These are phyloP conservation scores for Acanthornis magna DNA, from an alignment of 2,797 vertebrate genomes.

Conservation along the genomic window DNA sequence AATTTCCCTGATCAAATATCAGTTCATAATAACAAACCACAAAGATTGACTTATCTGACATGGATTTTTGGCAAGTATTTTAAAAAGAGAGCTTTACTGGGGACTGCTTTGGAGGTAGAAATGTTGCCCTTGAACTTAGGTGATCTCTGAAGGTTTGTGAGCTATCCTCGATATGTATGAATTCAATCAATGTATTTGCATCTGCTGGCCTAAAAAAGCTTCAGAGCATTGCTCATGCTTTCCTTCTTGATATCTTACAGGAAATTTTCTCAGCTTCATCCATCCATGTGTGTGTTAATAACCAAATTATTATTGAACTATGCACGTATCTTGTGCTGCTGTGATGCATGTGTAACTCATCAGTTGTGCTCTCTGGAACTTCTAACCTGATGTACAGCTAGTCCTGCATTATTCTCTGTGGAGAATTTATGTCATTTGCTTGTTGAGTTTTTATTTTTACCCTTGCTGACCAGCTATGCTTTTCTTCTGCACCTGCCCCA, in stretches of 20 bases:
- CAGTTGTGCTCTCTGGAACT: not conserved
- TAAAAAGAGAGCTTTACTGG: not conserved
- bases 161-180: not conserved
- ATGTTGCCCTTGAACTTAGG: not conserved
- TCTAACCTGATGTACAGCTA: not conserved
- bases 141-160: not conserved
- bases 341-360: not conserved
- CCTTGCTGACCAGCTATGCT: not conserved
- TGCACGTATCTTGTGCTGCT: not conserved
- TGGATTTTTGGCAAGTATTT: conserved; percentile 1
- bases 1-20: conserved; percentile 23
- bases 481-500: not conserved
- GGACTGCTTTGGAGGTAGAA: not conserved
- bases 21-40: not conserved
- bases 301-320: not conserved
- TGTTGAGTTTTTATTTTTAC: not conserved
- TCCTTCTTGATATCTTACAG: not conserved
- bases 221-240: not conserved
- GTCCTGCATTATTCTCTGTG: not conserved
- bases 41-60: not conserved
- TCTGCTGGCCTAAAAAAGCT: not conserved
- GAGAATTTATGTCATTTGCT: not conserved
- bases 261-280: not conserved
- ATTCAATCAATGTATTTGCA: not conserved
- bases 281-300: not conserved